Evolutionary conservation across 2,888 invertebrate genomes (phyloP), one percentile per base, ranked within the genome.

Genomic region (Dicycla oo): DNA sequence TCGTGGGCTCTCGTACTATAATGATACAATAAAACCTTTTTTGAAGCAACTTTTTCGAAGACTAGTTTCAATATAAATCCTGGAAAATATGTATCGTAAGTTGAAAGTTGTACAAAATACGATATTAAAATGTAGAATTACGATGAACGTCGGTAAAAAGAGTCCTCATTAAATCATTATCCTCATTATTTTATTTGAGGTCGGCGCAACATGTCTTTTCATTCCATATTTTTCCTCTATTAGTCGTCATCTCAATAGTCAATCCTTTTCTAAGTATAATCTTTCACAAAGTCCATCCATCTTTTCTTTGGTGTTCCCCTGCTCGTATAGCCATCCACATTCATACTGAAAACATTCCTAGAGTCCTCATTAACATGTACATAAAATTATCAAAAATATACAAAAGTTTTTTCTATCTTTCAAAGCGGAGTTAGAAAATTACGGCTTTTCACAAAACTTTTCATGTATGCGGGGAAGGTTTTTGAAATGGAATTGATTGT

Each of bases 361-460:
- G 40, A 43, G 26, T 23, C 56, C 47, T 76, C 47, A 43, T 76
- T 75, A 65, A 54, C 75, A 65, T 40, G 10, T 43, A 68, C 49
- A 43, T 51, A 26, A 70, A 45, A 45, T 65, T 23, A 30, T 38
- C 43, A 64, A 45, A 49, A 65, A 63, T 73, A 73, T 26, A 43
- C 43, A 51, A 43, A 73, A 43, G 23, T 62, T 71, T 34, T 43
- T 6, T 26, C 26, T 34, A 38, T 38, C 49, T 77, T 49, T 73
- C 56, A 57, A 49, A 69, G 26, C 18, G 5, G 26, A 69, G 77
- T 77, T 43, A 43, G 56, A 77, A 49, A 49, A 49, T 76, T 76
- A 77, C 49, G 18, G n/a, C 43, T 57, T 73, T 49, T 38, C 54
- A 57, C 57, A n/a, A 49, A 77, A 57, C 43, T 67, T 76, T 43